Evolutionary conservation across 2,113 vertebrate genomes (phyloP).

Genomic region (Oriolus oriolus): DNA sequence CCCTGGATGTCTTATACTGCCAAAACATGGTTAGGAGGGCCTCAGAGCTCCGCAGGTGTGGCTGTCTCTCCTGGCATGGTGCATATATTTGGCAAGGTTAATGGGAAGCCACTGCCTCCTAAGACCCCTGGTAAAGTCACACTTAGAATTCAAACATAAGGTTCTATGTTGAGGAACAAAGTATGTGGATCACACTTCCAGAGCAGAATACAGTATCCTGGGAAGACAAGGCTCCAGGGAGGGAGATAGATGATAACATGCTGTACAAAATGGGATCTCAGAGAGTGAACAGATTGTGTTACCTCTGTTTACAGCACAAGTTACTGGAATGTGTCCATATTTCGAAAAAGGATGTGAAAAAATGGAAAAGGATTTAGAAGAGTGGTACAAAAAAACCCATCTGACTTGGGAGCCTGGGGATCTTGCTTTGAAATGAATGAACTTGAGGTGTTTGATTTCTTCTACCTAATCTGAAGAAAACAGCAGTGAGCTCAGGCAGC

Average conservation of each 20-base stretch:
- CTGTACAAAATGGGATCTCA: background rate
- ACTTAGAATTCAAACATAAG: background rate
- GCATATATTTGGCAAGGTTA: background rate
- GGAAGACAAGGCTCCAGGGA: background rate
- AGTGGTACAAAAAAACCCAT: background rate
- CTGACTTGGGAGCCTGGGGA: background rate
- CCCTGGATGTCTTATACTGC: background rate
- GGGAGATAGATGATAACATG: background rate
- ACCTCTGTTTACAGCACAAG: slow-evolving; percentile 36
- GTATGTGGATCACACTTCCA: background rate
- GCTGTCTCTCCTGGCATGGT: background rate
- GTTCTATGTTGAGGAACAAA: background rate
- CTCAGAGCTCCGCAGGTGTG: background rate
- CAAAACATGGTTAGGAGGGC: background rate
- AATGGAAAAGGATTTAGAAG: background rate
- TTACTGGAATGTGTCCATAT: background rate
- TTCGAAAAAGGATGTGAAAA: background rate
- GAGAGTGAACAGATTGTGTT: slow-evolving; percentile 1
- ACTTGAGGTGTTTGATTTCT: background rate
- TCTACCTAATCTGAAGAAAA: background rate
- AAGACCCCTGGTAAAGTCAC: background rate
- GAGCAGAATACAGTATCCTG: background rate
- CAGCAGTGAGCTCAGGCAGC: background rate
- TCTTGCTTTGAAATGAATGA: background rate
- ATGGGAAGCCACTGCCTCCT: background rate